Evolutionary conservation across 2,113 vertebrate genomes (phyloP).

Genomic region (Phasianus colchicus): DNA sequence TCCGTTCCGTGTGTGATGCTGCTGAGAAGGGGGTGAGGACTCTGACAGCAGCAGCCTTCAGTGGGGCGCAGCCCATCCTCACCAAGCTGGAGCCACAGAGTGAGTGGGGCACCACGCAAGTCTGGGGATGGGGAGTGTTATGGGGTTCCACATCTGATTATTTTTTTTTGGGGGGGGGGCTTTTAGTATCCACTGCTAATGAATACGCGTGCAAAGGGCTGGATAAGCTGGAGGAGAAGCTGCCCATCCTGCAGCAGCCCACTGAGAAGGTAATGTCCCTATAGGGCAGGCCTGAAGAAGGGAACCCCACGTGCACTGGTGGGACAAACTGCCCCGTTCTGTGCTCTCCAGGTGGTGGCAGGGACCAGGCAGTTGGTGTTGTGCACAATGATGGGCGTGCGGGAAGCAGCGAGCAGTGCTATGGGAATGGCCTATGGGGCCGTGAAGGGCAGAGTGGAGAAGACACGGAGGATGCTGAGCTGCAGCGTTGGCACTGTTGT

Average conservation of each 20-base stretch:
- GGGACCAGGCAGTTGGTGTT: conserved; percentile 82
- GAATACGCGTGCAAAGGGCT: conserved; percentile 86
- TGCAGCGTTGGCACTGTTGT: conserved; percentile 76
- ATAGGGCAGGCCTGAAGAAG: too few relatives aligned
- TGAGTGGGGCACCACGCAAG: conserved; percentile 63
- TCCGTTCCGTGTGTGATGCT: conserved; percentile 83
- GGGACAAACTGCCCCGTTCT: too few relatives aligned
- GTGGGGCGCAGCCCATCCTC: conserved; percentile 88
- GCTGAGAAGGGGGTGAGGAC: conserved; percentile 81
- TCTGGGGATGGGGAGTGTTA: neutral
- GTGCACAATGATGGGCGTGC: conserved; percentile 70
- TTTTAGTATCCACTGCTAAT: conserved; percentile 85
- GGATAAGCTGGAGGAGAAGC: conserved; percentile 87
- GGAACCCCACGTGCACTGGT: too few relatives aligned
- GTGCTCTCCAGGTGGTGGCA: conserved; percentile 81
- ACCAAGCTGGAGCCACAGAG: conserved; percentile 89
- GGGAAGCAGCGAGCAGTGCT: conserved; percentile 32
- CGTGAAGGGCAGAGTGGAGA: conserved; percentile 78
- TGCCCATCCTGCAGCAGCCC: conserved; percentile 90
- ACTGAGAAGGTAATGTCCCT: conserved; percentile 80
- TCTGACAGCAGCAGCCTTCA: conserved; percentile 56
- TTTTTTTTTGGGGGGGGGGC: too few relatives aligned
- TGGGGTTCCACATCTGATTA: neutral
- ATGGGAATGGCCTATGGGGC: conserved; percentile 67
- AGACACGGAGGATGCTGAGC: conserved; percentile 80